Evolutionary conservation across 2,888 invertebrate species (phyloP), one percentile per base, ranked within the genome.

Genomic region (Polydrusus tereticollis): DNA sequence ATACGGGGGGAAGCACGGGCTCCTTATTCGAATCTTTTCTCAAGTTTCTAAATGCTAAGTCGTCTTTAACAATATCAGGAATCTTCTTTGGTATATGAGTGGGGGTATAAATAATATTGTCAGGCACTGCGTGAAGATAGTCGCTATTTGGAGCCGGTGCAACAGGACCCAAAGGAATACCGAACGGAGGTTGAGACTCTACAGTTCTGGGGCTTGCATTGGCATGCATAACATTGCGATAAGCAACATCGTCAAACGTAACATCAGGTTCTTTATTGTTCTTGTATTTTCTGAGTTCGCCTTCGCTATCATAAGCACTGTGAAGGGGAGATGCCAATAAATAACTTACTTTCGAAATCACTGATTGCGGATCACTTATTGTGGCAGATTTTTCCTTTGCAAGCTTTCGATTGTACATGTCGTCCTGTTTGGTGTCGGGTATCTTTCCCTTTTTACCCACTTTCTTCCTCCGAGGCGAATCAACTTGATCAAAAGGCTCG

Each of bases 151-250:
- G 90, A 4, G 94, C 93, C 1, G 92, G 91, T 0, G 93, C 89
- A 20, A 95, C 91, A 10, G 95, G 95, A 1, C 94, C 94, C 38
- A 96, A 84, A 0, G 96, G 96, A 81, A 97, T 96, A 18, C 96
- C 96, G 83, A 97, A 97, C 0, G 94, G 95, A 38, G 94, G 95
- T 82, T 96, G 96, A 14, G 93, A 94, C 63, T 96, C 95, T 2
- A 90, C 82, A 5, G 92, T 89, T 83, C 91, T 92, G 45, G 91
- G 85, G 55, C 89, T 89, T 81, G 90, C 91, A 79, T 95, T 95
- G 8, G 92, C 91, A 82, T 93, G 90, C 80, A 92, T 92, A 72
- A 94, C 90, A 81, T 91, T 94, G 77, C 96, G 89, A 82, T 92
- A 95, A 33, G 94, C 92, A 8, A 96, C 93, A 84, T 96, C 96